phyloP scores from a whole-genome alignment of 2,888 invertebrate species.

The Drosophila cognata region DNA sequence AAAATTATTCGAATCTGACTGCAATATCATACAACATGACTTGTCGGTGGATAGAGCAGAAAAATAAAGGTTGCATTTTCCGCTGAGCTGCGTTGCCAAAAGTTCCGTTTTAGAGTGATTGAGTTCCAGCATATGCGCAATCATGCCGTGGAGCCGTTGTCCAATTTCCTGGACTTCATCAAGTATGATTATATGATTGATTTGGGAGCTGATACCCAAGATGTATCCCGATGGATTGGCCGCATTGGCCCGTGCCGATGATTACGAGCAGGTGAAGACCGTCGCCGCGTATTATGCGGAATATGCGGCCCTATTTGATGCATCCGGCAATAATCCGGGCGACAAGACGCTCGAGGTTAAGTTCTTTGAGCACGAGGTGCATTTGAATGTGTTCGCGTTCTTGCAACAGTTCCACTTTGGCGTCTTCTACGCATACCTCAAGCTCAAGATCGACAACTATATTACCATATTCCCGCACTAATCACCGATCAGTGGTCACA shows the following conservation, averaged over 20 bases:
- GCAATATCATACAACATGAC: too few species aligned
- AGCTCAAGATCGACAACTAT: conserved; percentile 99
- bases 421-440: conserved; percentile 99
- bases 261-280: conserved; percentile 99
- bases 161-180: conserved; percentile 99
- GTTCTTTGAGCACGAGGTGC: conserved; percentile 99
- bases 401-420: conserved; percentile 99
- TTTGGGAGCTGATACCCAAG: conserved; percentile 31
- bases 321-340: conserved; percentile 97
- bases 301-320: conserved; percentile 98
- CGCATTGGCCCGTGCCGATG: conserved; percentile 97
- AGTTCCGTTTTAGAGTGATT: conserved; percentile 87
- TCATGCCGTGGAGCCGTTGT: conserved; percentile 98
- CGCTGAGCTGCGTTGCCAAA: too few species aligned
- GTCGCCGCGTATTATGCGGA: conserved; percentile 99
- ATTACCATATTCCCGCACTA: conserved; percentile 93
- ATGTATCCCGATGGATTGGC: conserved; percentile 90
- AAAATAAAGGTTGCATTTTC: too few species aligned
- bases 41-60: too few species aligned
- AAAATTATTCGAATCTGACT: too few species aligned
- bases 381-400: conserved; percentile 97
- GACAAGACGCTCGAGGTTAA: conserved; percentile 99
- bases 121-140: conserved; percentile 99
- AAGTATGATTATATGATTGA: conserved; percentile 99
- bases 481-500: neutral